A percentile compares a stretch with the other conserved stretches of the same genome.
Conservation (phyloP, 2,888 invertebrate genomes). For the Gibbula magus region DNA sequence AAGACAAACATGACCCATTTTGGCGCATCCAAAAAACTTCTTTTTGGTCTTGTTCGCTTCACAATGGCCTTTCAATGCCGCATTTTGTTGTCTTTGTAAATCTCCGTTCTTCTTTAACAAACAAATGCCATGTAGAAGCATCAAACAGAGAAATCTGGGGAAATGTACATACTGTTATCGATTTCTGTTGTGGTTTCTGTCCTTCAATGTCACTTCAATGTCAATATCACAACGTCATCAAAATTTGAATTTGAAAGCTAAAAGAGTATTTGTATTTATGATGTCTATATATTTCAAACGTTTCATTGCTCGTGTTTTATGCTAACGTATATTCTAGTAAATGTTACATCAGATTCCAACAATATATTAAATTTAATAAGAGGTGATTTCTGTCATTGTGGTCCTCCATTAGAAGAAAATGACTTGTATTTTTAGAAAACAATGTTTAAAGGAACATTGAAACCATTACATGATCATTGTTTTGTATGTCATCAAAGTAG, state of each 20-base stretch:
- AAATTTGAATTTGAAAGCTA: background rate
- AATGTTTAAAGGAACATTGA: too few relatives aligned
- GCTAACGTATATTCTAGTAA: too few relatives aligned
- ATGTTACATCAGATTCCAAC: too few relatives aligned
- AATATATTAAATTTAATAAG: too few relatives aligned
- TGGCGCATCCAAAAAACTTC: background rate
- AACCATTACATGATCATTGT: too few relatives aligned
- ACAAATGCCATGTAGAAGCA: slow-evolving; percentile 1
- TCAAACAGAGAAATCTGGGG: background rate
- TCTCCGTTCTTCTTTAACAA: background rate
- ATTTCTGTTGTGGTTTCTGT: background rate
- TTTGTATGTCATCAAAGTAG: too few relatives aligned
- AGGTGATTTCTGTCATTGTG: too few relatives aligned
- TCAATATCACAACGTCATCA: slow-evolving; percentile 4
- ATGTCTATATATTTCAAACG: too few relatives aligned
- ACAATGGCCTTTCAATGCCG: background rate
- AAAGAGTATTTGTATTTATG: too few relatives aligned
- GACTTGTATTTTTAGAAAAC: too few relatives aligned
- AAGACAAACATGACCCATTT: slow-evolving; percentile 6
- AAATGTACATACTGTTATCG: slow-evolving; percentile 5
- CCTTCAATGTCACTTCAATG: background rate
- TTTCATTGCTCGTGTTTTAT: too few relatives aligned
- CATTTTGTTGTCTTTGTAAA: slow-evolving; percentile 1
- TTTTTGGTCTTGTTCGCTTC: background rate
- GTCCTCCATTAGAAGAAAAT: too few relatives aligned